Conservation (phyloP, 2,797 vertebrate genomes). For the Premnoplex brunnescens region DNA sequence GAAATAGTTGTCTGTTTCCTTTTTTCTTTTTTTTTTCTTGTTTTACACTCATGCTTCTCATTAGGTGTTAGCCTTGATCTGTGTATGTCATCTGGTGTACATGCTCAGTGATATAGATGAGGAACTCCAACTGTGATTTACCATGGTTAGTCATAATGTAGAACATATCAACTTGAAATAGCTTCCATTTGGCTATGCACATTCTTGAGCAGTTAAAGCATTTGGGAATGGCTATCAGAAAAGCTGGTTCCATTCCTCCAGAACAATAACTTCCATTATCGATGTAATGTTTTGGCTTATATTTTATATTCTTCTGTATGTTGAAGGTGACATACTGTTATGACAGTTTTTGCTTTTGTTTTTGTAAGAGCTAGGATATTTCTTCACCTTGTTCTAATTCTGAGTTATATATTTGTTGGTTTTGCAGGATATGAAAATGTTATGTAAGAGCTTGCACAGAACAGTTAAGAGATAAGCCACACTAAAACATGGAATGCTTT, state of each 20-base stretch:
- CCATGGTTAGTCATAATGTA: not conserved
- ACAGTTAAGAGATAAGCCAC: not conserved
- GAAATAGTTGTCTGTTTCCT: not conserved
- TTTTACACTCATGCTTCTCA: constrained; percentile 9
- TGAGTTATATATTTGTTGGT: not conserved
- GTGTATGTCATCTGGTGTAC: not conserved
- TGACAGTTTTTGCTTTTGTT: not conserved
- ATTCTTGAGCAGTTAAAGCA: not conserved
- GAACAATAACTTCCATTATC: not conserved
- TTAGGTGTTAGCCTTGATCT: constrained; percentile 11
- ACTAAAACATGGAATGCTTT: not conserved
- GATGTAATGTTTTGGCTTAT: not conserved
- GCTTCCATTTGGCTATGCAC: constrained; percentile 17
- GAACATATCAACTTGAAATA: constrained; percentile 13
- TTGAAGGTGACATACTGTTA: not conserved
- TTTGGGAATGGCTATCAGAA: constrained; percentile 12
- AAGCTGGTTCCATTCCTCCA: not conserved
- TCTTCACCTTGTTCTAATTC: not conserved
- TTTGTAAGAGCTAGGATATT: not conserved
- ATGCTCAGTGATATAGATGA: not conserved
- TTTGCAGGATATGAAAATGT: not conserved
- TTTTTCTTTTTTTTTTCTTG: not conserved
- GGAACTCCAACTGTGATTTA: not conserved
- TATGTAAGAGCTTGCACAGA: not conserved
- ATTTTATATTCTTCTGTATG: not conserved